Base-by-base conservation (phyloP, 2,888 invertebrate genomes). In the Carterocephalus palaemon region DNA sequence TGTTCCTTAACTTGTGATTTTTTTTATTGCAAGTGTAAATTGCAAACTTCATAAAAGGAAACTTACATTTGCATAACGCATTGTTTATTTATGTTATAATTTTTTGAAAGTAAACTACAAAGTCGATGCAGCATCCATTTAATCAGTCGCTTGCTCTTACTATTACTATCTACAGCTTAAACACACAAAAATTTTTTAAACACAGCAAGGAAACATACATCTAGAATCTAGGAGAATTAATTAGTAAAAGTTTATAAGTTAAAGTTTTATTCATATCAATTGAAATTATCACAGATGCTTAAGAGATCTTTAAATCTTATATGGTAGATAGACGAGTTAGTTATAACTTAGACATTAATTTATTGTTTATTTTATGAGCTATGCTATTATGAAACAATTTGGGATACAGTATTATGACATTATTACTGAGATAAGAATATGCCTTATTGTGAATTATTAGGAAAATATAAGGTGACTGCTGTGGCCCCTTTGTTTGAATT, bases 231-330 rank as follows among this genome's bases (percentile, higher is more conserved):
- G 51, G 39, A 51, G 49, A 52, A 55, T 67, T 70, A 68, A 72
- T 64, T 66, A 75, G 70, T 75, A 75, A 71, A 69, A 71, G 59
- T 68, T 71, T 62, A 83, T 82, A 83, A 79, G 80, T 80, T 78
- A 83, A 73, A 71, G 71, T 66, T 70, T 75, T 71, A 74, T 67
- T 74, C 76, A 75, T 75, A 79, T 78, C 70, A 80, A 78, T 79
- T 82, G 75, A 67, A 71, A 69, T 80, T 86, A 86, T 86, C 86
- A 86, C 85, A 86, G 85, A 82, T 82, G 72, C 79, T 77, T 81
- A 72, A 79, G 86, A 85, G 86, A 86, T 86, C 85, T 77, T 83
- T 70, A 61, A 75, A 77, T 72, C 83, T 83, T 85, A 85, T 63
- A 62, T 76, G 70, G 75, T 84, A 84, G 73, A 65, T 75, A 83